phyloP scores from a whole-genome alignment of 2,797 vertebrate genomes.

The Coluber constrictor region DNA sequence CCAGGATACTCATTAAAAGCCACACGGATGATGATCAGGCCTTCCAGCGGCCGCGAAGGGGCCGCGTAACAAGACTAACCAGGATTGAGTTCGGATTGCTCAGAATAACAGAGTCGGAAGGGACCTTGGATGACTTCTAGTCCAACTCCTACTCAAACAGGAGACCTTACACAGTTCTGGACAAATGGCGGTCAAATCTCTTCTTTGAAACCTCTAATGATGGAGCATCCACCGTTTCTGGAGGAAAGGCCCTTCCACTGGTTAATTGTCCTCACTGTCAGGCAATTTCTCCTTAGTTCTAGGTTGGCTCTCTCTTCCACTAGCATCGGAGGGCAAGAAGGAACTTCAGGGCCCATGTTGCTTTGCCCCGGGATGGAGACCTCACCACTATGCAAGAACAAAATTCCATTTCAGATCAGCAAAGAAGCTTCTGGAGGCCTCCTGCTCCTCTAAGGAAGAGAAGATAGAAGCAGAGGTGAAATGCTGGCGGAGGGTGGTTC shows the following conservation, averaged over 20 bases:
- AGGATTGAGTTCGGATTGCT: background rate
- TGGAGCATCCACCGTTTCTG: background rate
- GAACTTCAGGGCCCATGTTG: background rate
- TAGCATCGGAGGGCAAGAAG: background rate
- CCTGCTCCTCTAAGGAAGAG: background rate
- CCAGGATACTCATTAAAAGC: slow-evolving; percentile 85
- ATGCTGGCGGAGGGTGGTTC: too few relatives aligned
- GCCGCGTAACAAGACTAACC: background rate
- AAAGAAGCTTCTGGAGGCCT: background rate
- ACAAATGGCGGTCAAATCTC: background rate
- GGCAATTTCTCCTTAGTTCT: background rate
- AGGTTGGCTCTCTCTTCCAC: background rate
- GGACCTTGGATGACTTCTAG: too few relatives aligned
- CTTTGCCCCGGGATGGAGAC: background rate
- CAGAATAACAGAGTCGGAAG: too few relatives aligned
- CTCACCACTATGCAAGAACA: background rate
- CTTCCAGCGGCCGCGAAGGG: slow-evolving; percentile 34
- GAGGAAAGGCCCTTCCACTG: background rate
- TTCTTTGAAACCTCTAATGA: background rate
- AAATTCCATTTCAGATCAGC: background rate
- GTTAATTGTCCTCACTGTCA: background rate
- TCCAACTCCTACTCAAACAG: background rate
- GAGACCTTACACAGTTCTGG: background rate
- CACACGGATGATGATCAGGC: slow-evolving; percentile 87
- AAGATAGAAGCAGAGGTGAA: background rate